Evolutionary conservation across 2,113 vertebrate species (phyloP), one percentile per base, ranked within the genome.

Genomic region (Malurus melanocephalus): DNA sequence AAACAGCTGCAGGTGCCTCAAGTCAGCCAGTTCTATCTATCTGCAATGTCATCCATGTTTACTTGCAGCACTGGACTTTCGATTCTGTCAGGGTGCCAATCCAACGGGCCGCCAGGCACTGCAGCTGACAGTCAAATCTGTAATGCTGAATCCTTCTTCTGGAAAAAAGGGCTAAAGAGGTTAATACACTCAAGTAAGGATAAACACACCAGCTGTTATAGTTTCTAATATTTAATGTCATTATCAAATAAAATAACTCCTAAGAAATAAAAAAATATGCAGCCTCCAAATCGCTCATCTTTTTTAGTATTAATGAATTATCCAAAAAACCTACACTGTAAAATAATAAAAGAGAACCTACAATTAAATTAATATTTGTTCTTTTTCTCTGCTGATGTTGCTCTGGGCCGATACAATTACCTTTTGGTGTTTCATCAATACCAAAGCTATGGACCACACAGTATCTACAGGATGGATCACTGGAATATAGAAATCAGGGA

Each of bases 131-230:
- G 96, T 97, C 95, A 97, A 96, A 97, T 97, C 97, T 97, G 96
- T 87, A 97, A 96, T 93, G 96, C 96, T 71, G 97, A 97, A 97
- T 97, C 97, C 98, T 98, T 98, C 97, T 98, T 97, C 96, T 97
- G 97, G 97, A 98, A 98, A 96, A 97, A 96, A 97, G 91, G 96
- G 96, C 97, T 97, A 97, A 97, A 98, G 98, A 98, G 98, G 97
- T 98, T 98, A 98, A 98, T 98, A 97, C 97, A 98, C 97, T 98
- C 97, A 97, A 98, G 97, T 98, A 97, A 97, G 98, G 97, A 98
- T 98, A 98, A 98, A 98, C 97, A 98, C 96, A 96, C 97, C 98
- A 98, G 97, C 97, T 98, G 98, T 98, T 98, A 97, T 96, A 96
- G 95, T 96, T 98, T 98, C 97, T 98, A 97, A 97, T 98, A 98